These are phyloP conservation scores for Lamprotornis superbus DNA, from an alignment of 2,113 vertebrate genomes.

Conservation along the genomic window DNA sequence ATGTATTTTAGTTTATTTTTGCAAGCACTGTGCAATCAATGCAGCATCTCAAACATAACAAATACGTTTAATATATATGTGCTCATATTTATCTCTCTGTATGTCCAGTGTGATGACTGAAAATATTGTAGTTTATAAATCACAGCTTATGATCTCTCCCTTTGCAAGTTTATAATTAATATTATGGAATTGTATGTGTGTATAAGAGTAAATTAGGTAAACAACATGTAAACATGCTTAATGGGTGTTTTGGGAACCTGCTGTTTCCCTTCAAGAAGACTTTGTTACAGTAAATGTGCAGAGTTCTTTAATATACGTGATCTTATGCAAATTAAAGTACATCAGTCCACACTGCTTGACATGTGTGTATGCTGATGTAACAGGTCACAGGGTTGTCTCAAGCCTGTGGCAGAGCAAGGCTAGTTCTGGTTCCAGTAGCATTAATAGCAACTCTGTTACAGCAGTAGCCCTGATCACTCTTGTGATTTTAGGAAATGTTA, in stretches of 20 bases:
- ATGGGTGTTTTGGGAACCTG: not conserved
- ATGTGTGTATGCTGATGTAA: not conserved
- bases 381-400: not conserved
- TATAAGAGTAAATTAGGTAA: not conserved
- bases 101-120: not conserved
- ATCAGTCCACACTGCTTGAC: not conserved
- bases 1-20: not conserved
- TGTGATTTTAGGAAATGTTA: not conserved
- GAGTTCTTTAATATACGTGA: fast-evolving
- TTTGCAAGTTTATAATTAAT: not conserved
- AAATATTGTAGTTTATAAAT: not conserved
- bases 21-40: not conserved
- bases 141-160: not conserved
- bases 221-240: not conserved
- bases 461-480: not conserved
- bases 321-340: not conserved
- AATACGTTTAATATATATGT: not conserved
- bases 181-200: not conserved
- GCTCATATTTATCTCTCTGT: not conserved
- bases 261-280: not conserved
- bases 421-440: not conserved
- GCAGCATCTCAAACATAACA: not conserved
- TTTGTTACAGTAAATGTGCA: not conserved
- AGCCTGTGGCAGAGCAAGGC: not conserved
- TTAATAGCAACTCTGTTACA: not conserved